A percentile compares a stretch with the other conserved stretches of the same genome.
These are phyloP conservation scores for Salmo trutta DNA, from an alignment of 2,797 vertebrate genomes.

Conservation along the genomic window DNA sequence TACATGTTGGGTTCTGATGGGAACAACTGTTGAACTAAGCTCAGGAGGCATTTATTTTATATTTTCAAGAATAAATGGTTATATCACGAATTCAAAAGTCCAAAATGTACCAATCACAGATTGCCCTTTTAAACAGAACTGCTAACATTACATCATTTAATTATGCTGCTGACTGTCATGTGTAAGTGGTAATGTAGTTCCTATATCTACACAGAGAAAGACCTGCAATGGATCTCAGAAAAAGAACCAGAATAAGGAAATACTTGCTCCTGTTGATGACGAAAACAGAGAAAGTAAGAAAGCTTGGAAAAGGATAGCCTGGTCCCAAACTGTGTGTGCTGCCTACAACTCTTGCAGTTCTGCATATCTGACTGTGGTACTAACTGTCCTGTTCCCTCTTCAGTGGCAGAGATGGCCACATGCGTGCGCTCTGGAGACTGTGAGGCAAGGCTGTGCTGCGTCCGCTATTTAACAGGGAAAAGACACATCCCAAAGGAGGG, in stretches of 20 bases:
- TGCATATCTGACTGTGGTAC: background rate
- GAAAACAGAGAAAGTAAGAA: conserved; percentile 40
- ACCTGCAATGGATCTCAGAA: conserved; percentile 60
- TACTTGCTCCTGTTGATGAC: background rate
- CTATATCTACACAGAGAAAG: conserved; percentile 28
- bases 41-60: background rate
- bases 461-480: conserved; percentile 72
- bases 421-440: conserved; percentile 80
- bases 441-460: conserved; percentile 74
- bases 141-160: background rate
- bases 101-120: background rate
- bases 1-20: too few relatives aligned
- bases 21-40: background rate
- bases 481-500: conserved; percentile 76
- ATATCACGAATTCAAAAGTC: background rate
- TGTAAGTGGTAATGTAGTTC: background rate
- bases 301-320: background rate
- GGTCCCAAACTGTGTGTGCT: background rate
- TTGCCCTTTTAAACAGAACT: background rate
- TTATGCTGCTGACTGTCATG: background rate
- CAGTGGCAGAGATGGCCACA: conserved; percentile 65
- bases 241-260: conserved; percentile 12
- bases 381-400: background rate
- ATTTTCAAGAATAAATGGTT: background rate
- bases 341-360: background rate